phyloP scores from a whole-genome alignment of 2,113 vertebrate genomes.

The Oreotragus oreotragus region DNA sequence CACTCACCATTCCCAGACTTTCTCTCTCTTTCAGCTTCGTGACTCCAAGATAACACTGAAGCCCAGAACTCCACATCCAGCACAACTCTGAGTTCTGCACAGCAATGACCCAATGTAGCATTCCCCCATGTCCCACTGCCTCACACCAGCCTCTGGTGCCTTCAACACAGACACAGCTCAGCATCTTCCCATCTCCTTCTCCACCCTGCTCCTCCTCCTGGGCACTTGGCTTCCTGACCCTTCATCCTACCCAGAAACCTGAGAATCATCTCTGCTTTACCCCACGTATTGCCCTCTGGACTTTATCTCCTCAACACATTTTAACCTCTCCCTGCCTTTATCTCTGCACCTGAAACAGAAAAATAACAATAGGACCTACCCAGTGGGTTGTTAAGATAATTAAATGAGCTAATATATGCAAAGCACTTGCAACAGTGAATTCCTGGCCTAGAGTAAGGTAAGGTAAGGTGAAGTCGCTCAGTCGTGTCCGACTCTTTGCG shows the following conservation, averaged over 20 bases:
- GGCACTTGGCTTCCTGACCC: not conserved
- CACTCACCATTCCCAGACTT: not conserved
- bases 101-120: accelerated
- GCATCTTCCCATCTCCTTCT: not conserved
- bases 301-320: not conserved
- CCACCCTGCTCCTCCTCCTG: not conserved
- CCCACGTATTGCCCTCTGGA: not conserved
- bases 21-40: not conserved
- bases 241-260: not conserved
- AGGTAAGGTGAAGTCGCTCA: too few relatives aligned
- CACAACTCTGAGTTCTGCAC: not conserved
- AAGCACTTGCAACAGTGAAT: not conserved
- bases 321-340: not conserved
- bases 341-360: not conserved
- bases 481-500: too few relatives aligned
- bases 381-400: not conserved
- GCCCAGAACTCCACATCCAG: not conserved
- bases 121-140: too few relatives aligned
- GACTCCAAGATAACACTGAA: not conserved
- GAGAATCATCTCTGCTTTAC: not conserved
- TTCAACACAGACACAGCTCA: not conserved
- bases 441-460: not conserved
- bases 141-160: not conserved
- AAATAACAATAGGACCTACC: not conserved
- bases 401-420: not conserved